Evolutionary conservation across 2,888 invertebrate genomes (phyloP), one percentile per base, ranked within the genome.

Genomic region (Dexiosoma caninum): DNA sequence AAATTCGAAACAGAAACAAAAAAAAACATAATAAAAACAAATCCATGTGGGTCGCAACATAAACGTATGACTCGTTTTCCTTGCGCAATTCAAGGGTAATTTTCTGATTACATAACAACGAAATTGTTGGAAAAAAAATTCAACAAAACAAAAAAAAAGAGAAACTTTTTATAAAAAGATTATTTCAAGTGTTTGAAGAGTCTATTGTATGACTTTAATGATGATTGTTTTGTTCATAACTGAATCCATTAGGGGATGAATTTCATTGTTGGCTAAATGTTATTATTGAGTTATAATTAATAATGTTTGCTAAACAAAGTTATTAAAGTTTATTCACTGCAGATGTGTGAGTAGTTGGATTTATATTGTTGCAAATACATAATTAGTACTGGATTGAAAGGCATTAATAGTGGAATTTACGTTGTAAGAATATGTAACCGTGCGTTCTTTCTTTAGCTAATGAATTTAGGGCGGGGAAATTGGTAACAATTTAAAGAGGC

Each of bases 31-130:
- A n/a, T n/a, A n/a, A n/a, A n/a, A n/a, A n/a, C n/a, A n/a, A n/a
- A n/a, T n/a, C n/a, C n/a, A n/a, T n/a, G n/a, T n/a, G n/a, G n/a
- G n/a, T n/a, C n/a, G n/a, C n/a, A n/a, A 35, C 44, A 27, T 32
- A 44, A 46, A 55, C 19, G 40, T 57, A 69, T 69, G 49, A 40
- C 30, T 64, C 8, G 19, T 57, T 37, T 74, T 40, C 27, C 67
- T 44, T 40, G n/a, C 12, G 70, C 64, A 81, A 77, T 81, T 81
- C 77, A 77, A 77, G 77, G 77, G 77, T 77, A 81, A 69, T 81
- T 81, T 77, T 69, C 57, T 72, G 72, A 69, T 81, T 77, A 77
- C 67, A 72, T 51, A 67, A 77, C 44, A 72, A 55, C 55, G 16
- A 37, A 59, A 27, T 67, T 67, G n/a, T 46, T 23, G 44, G 3